Conservation (phyloP, 2,113 vertebrate genomes). For the Paradoxurus hermaphroditus region DNA sequence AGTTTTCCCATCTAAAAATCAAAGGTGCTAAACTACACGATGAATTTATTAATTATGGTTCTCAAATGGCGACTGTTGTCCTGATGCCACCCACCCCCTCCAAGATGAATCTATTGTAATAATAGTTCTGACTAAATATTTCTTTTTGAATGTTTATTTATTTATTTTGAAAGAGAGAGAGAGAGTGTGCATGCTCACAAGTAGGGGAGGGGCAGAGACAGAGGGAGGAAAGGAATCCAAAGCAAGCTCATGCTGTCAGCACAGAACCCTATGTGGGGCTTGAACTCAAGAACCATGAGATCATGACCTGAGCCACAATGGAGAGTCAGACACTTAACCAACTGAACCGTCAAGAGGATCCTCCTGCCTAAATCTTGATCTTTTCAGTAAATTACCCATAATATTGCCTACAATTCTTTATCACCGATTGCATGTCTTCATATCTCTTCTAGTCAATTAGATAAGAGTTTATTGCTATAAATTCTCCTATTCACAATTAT, state of each 20-base stretch:
- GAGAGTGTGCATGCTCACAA: too few species aligned
- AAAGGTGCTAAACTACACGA: neutral
- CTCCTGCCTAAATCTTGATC: neutral
- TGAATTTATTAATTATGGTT: neutral
- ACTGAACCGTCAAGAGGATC: too few species aligned
- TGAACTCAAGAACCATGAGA: too few species aligned
- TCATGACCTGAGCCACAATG: too few species aligned
- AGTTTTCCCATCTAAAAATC: neutral
- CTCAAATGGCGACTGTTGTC: neutral
- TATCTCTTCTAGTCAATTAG: neutral
- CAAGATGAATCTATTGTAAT: neutral
- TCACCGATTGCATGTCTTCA: neutral
- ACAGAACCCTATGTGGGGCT: too few species aligned
- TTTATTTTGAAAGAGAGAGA: too few species aligned
- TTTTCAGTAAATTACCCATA: neutral
- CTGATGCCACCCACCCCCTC: neutral
- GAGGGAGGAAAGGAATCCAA: too few species aligned
- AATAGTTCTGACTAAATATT: neutral
- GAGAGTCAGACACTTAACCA: too few species aligned
- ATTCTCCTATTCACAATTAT: neutral
- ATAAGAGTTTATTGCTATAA: neutral
- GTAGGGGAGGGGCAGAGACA: too few species aligned
- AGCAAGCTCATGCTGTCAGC: too few species aligned
- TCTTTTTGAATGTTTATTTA: too few species aligned
- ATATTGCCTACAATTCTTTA: neutral